phyloP scores from a whole-genome alignment of 2,888 invertebrate species.

The Sarcophaga subvicina region DNA sequence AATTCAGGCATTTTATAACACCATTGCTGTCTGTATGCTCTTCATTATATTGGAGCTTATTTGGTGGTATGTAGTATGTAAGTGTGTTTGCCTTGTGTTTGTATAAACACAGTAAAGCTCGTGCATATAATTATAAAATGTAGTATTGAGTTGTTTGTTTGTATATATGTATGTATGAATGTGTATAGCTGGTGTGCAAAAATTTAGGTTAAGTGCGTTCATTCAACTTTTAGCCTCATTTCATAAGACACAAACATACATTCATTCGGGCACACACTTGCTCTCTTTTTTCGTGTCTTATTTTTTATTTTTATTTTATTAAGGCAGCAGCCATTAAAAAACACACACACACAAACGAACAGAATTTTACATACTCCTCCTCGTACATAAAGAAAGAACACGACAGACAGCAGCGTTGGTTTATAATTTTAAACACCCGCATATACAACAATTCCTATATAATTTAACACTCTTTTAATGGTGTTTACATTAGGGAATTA shows the following conservation, averaged over 20 bases:
- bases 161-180: not conserved
- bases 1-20: no score
- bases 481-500: slow-evolving; percentile 34
- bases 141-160: not conserved
- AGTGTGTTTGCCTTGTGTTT: no score
- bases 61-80: no score
- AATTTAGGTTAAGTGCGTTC: slow-evolving; percentile 82
- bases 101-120: slow-evolving; percentile 64
- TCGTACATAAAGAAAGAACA: no score
- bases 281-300: not conserved
- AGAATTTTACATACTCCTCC: no score
- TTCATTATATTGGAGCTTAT: not conserved
- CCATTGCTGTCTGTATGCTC: not conserved
- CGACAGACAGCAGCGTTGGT: not conserved
- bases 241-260: slow-evolving; percentile 71
- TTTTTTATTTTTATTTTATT: not conserved
- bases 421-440: slow-evolving; percentile 2
- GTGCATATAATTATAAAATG: slow-evolving; percentile 58
- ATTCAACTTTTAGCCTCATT: slow-evolving; percentile 81
- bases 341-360: not conserved
- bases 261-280: slow-evolving; percentile 2
- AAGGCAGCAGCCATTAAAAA: slow-evolving; percentile 50
- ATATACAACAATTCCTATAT: not conserved
- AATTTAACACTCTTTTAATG: not conserved
- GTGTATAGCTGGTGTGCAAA: slow-evolving; percentile 66